phyloP scores from a whole-genome alignment of 2,888 invertebrate species.

The Eupelmus urozonus region DNA sequence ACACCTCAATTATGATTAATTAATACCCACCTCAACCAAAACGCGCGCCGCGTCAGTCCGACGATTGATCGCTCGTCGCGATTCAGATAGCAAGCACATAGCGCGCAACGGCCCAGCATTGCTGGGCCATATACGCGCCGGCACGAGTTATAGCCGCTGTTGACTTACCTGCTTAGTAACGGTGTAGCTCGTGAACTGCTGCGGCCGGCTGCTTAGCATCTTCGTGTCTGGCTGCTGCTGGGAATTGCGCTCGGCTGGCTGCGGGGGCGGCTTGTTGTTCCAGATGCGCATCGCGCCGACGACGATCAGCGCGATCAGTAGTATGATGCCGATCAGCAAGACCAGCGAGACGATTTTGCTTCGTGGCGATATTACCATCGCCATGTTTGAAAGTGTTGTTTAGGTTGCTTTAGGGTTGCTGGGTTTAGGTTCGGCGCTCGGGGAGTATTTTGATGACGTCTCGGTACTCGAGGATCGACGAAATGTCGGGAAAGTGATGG shows the following conservation, averaged over 20 bases:
- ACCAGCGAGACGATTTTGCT: conserved; percentile 74
- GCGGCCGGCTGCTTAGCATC: conserved; percentile 73
- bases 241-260: too few species aligned
- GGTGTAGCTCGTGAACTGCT: conserved; percentile 73
- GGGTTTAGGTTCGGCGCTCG: too few species aligned
- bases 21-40: too few species aligned
- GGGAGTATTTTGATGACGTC: conserved; percentile 69
- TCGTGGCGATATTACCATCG: conserved; percentile 76
- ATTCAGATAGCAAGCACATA: too few species aligned
- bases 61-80: too few species aligned
- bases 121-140: too few species aligned
- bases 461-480: conserved; percentile 64
- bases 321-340: conserved; percentile 71
- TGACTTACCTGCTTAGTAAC: conserved; percentile 54
- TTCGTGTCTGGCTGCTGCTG: conserved; percentile 64
- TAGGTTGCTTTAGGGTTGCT: too few species aligned
- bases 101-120: too few species aligned
- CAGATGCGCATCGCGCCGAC: conserved; percentile 72
- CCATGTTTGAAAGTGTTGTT: too few species aligned
- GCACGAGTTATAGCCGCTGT: too few species aligned
- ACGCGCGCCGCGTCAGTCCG: too few species aligned
- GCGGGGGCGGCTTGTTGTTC: conserved; percentile 61
- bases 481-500: conserved; percentile 63
- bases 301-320: conserved; percentile 72
- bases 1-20: too few species aligned